phyloP scores from a whole-genome alignment of 2,888 invertebrate species.

The Tolmerus cingulatus region DNA sequence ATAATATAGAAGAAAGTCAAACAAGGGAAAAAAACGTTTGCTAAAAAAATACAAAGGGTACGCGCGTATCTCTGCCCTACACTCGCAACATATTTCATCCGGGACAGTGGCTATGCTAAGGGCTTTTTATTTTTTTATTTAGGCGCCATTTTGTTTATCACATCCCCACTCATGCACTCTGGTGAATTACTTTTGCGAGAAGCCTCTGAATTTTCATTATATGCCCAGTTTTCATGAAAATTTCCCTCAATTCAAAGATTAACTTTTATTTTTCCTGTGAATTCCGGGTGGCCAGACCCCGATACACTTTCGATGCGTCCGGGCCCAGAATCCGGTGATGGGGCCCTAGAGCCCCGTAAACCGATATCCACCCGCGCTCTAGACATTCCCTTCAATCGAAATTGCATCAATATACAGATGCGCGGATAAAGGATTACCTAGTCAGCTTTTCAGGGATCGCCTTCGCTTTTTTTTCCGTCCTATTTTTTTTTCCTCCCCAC shows the following conservation, averaged over 20 bases:
- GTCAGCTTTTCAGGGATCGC: neutral
- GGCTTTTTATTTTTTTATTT: neutral
- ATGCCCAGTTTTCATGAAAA: neutral
- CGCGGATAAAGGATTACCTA: neutral
- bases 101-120: neutral
- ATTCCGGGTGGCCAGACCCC: neutral
- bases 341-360: neutral
- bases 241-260: neutral
- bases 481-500: neutral
- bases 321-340: neutral
- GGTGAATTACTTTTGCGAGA: neutral
- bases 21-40: neutral
- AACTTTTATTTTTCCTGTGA: neutral
- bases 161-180: neutral
- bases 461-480: neutral
- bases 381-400: neutral
- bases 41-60: neutral
- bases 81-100: neutral
- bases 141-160: neutral
- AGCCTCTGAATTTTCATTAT: neutral
- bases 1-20: neutral
- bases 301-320: neutral
- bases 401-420: neutral
- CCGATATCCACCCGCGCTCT: neutral
- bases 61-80: neutral